These are phyloP conservation scores for Drosophila neutralis DNA, from an alignment of 2,888 invertebrate genomes.

Conservation along the genomic window DNA sequence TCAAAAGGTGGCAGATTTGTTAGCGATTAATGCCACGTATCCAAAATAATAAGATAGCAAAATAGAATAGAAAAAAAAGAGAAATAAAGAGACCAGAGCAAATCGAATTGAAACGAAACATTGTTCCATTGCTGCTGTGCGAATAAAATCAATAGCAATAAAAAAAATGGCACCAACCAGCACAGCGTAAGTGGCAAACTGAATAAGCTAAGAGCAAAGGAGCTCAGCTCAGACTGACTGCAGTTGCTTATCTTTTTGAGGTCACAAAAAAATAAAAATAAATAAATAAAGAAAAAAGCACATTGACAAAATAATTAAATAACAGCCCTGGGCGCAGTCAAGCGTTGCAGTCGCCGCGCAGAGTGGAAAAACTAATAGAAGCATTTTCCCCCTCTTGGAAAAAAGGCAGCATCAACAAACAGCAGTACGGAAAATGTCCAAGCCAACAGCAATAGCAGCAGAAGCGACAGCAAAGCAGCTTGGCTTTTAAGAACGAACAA, in stretches of 20 bases:
- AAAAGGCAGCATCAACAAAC: slow-evolving; percentile 22
- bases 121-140: slow-evolving; percentile 4
- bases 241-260: slow-evolving; percentile 38
- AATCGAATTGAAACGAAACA: slow-evolving; percentile 28
- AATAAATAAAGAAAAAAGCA: slow-evolving; percentile 35
- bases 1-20: slow-evolving; percentile 47
- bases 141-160: slow-evolving; percentile 40
- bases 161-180: slow-evolving; percentile 14
- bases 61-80: slow-evolving; percentile 20
- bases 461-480: slow-evolving; percentile 52
- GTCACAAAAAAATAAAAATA: slow-evolving; percentile 29
- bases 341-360: slow-evolving; percentile 54
- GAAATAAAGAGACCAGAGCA: slow-evolving; percentile 28
- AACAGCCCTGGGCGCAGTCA: slow-evolving; percentile 68
- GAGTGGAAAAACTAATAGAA: slow-evolving; percentile 58
- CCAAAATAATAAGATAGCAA: slow-evolving; percentile 35
- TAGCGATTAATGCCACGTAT: slow-evolving; percentile 54
- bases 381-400: slow-evolving; percentile 52
- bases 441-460: slow-evolving; percentile 27
- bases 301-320: slow-evolving; percentile 80
- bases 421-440: slow-evolving; percentile 35
- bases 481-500: slow-evolving; percentile 53
- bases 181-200: slow-evolving; percentile 22
- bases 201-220: slow-evolving; percentile 33
- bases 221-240: slow-evolving; percentile 22